These are phyloP conservation scores for Agrilus planipennis DNA, from an alignment of 1,140 invertebrate species.

Conservation along the genomic window DNA sequence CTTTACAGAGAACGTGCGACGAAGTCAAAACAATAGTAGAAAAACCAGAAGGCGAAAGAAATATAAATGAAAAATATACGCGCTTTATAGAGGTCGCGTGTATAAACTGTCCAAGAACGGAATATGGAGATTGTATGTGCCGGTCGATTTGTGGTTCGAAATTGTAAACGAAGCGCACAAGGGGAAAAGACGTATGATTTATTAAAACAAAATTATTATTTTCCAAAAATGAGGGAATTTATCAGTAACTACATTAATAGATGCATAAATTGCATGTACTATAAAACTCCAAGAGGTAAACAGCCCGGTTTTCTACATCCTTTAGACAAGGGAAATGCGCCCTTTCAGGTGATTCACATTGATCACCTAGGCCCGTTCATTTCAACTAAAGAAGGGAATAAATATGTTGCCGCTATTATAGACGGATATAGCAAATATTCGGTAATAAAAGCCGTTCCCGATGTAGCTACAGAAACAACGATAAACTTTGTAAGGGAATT, in stretches of 20 bases:
- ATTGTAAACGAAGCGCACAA: slow-evolving; percentile 2
- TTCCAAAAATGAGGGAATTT: slow-evolving; percentile 23
- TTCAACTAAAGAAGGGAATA: slow-evolving; percentile 9
- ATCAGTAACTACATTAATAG: slow-evolving; percentile 13
- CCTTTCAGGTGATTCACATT: slow-evolving; percentile 19
- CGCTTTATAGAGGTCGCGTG: not conserved
- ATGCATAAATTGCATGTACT: slow-evolving; percentile 24
- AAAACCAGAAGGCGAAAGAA: not conserved
- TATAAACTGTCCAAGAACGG: not conserved
- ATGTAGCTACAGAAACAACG: slow-evolving; percentile 6
- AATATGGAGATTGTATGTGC: not conserved
- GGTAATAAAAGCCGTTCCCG: slow-evolving; percentile 9
- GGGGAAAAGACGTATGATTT: slow-evolving; percentile 5
- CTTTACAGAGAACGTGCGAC: not conserved
- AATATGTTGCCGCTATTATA: slow-evolving; percentile 15
- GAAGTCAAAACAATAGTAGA: not conserved
- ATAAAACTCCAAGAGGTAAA: slow-evolving; percentile 19
- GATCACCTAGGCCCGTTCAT: slow-evolving; percentile 18
- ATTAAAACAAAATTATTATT: slow-evolving; percentile 11
- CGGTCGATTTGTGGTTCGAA: not conserved
- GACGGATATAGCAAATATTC: slow-evolving; percentile 18
- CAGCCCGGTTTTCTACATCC: slow-evolving; percentile 14
- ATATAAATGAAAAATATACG: not conserved
- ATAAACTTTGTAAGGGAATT: slow-evolving; percentile 11
- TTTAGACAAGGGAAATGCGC: slow-evolving; percentile 17